These are phyloP conservation scores for Dendrocincla fuliginosa DNA, from an alignment of 2,797 vertebrate species.

Conservation along the genomic window DNA sequence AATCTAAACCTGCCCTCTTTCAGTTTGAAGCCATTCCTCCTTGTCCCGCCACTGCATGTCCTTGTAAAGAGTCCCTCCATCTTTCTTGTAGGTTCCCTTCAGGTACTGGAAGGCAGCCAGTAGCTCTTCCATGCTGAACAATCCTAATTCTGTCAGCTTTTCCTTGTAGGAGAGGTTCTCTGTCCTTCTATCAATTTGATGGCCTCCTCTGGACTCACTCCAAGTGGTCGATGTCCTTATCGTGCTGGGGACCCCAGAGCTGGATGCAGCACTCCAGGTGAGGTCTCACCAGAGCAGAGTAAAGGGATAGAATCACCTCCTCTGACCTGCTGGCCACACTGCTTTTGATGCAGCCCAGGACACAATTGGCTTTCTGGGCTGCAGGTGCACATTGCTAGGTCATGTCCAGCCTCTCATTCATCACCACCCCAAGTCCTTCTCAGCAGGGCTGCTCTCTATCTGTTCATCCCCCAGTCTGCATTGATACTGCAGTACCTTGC, in stretches of 20 bases:
- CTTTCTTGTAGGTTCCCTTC: not conserved
- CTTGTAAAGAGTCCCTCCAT: not conserved
- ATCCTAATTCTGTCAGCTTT: not conserved
- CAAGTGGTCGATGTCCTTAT: not conserved
- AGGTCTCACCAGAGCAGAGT: not conserved
- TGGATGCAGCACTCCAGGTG: not conserved
- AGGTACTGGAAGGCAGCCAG: not conserved
- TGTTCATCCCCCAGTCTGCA: not conserved
- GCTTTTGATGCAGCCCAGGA: not conserved
- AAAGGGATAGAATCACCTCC: not conserved
- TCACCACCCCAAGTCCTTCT: not conserved
- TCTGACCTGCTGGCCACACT: rapidly evolving
- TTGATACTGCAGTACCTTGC: not conserved
- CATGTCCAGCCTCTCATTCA: not conserved
- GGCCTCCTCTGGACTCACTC: not conserved
- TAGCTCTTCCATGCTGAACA: not conserved
- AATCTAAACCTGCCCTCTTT: not conserved
- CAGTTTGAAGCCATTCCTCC: not conserved
- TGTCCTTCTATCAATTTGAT: not conserved
- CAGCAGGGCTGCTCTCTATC: not conserved
- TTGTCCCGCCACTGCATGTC: not conserved
- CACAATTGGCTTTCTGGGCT: rapidly evolving
- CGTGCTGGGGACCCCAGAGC: not conserved
- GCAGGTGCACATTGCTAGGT: not conserved
- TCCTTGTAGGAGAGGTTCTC: not conserved